phyloP scores from a whole-genome alignment of 2,888 invertebrate genomes.

The Rhaphigaster nebulosa region DNA sequence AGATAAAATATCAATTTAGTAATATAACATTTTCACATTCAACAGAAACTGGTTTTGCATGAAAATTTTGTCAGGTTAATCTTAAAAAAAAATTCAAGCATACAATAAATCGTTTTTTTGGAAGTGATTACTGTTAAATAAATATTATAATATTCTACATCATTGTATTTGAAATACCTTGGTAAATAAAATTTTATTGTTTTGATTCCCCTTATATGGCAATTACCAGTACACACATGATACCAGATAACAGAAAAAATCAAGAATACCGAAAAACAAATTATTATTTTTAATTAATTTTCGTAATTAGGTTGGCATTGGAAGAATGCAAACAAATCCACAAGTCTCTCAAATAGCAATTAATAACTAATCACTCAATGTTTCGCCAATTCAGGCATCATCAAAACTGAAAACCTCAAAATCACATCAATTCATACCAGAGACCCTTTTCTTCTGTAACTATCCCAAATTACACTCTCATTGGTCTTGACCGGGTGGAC shows the following conservation, averaged over 20 bases:
- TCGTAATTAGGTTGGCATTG: background rate
- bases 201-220: no score
- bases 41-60: background rate
- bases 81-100: background rate
- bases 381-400: background rate
- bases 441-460: no score
- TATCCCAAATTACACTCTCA: no score
- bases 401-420: background rate
- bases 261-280: background rate
- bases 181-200: no score
- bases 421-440: background rate
- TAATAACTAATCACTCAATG: background rate
- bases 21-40: background rate
- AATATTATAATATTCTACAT: no score
- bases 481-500: no score
- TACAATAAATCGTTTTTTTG: background rate
- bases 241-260: background rate
- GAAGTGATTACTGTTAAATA: no score
- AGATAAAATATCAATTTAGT: background rate
- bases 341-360: background rate
- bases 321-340: background rate
- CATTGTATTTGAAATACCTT: no score
- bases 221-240: no score
- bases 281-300: no score
- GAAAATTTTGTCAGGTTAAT: background rate